Base-by-base conservation (phyloP, 2,888 invertebrate genomes). In the Lordiphosa fenestrarum region DNA sequence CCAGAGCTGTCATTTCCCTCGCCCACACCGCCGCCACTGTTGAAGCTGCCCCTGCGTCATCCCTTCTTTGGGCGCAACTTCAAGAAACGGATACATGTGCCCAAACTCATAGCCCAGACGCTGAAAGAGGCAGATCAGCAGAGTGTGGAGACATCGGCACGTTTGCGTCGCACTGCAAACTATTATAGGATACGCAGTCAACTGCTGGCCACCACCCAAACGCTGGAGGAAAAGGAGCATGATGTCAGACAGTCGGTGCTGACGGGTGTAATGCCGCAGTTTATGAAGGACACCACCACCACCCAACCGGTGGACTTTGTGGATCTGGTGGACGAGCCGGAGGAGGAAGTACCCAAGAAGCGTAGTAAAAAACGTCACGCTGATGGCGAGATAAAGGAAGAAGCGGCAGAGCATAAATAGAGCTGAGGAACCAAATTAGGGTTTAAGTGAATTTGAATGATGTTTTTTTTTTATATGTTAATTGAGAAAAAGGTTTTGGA, bases 231-330 rank as follows among this genome's bases (percentile, higher is more conserved):
- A 13, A 77, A 77, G 53, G 77, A 77, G 30, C 13, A 38, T 13
- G 73, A 66, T 21, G 61, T 83, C 4, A 58, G 85, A 0, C 69
- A 80, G 7, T 83, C 85, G 2, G 77, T 83, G 23, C 4, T 77
- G 5, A 85, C 85, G 0, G 77, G 77, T 0, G 49, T 66, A 0
- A 36, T 12, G 10, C 77, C 77, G 2, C 36, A 38, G 0, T 83
- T 75, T 6, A 66, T 84, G 72, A 7, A 23, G 0, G 0, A n/a
- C 0, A 30, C 6, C 5, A 25, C 6, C 5, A 25, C n/a, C 0
- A 4, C 19, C 19, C 19, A 19, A 3, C 19, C 25, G 25, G 2
- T 66, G 0, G 15, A 4, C 38, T 65, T 65, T 44, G 13, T 47
- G 6, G 21, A 57, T 19, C 33, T 61, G 2, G 7, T 33, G 2